A percentile compares a stretch with the other conserved stretches of the same genome.
These are phyloP conservation scores for Lithobates pipiens DNA, from an alignment of 2,797 vertebrate genomes.

Conservation along the genomic window DNA sequence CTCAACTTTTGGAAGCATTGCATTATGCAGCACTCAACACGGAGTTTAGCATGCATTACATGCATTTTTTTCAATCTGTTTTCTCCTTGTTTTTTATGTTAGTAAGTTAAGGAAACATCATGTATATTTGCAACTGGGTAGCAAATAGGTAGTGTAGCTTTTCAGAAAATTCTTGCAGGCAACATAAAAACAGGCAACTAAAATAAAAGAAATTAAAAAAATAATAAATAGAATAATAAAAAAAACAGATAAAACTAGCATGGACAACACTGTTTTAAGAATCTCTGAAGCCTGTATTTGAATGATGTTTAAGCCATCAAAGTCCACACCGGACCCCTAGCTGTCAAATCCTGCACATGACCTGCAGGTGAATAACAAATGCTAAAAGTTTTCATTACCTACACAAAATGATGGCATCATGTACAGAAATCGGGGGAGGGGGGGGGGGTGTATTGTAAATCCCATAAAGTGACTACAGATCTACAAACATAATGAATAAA, in stretches of 20 bases:
- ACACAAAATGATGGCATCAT: neutral
- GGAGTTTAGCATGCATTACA: neutral
- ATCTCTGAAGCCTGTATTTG: neutral
- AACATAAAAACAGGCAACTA: neutral
- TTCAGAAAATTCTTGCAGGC: neutral
- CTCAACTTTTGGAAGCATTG: neutral
- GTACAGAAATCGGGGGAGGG: neutral
- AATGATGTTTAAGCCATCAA: neutral
- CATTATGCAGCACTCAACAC: neutral
- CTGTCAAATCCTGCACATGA: neutral
- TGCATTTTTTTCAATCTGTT: no score
- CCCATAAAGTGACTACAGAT: neutral
- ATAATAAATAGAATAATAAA: neutral
- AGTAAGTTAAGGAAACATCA: no score
- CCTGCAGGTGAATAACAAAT: neutral
- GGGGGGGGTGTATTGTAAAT: neutral
- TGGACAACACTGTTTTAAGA: neutral
- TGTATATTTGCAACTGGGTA: neutral
- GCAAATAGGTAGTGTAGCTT: neutral
- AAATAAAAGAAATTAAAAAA: neutral
- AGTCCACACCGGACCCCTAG: neutral
- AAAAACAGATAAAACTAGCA: no score
- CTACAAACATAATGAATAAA: neutral
- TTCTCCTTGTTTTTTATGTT: no score
- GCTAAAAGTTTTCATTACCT: neutral